Base-by-base conservation (phyloP, 2,888 invertebrate species). In the Lochmaea crataegi region DNA sequence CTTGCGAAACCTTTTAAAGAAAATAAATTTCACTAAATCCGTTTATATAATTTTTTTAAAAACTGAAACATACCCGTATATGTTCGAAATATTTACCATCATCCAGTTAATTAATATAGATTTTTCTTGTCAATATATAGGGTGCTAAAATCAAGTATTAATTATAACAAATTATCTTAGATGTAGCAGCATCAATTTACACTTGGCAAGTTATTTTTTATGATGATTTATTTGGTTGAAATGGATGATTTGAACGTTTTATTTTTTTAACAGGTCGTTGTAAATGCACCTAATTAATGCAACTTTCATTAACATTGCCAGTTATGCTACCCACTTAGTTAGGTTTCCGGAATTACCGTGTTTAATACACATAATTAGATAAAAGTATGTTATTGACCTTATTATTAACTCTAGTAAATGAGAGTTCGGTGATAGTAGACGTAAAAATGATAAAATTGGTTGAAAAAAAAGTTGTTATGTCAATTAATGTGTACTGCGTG, bases 281-380 rank as follows among this genome's bases (percentile, higher is more conserved):
- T 16, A 14, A 12, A 56, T 56, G 18, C 22, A 56, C 3, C 56
- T 22, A n/a, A 38, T 60, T 60, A 38, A 38, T 32, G 32, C 9
- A 14, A 38, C 60, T 60, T 60, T 32, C 38, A 60, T 60, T 60
- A 32, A 9, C 38, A 38, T 12, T 7, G 14, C 10, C 38, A 60
- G 10, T 60, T 60, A 60, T 32, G 16, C 6, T n/a, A 57, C 58
- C 58, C 58, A 60, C 38, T 60, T 32, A n/a, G 32, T 32, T 16
- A n/a, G n/a, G 16, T 60, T 60, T 60, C 60, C 60, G 38, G 60
- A 60, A 60, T 60, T 60, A 53, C 60, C 60, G 38, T 38, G 32
- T 60, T 60, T 26, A 38, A 14, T 60, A 32, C n/a, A 60, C 6
- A n/a, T 38, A 60, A 60, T 60, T 60, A 60, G 32, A 60, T 38